Evolutionary conservation across 2,113 vertebrate species (phyloP).

Genomic region (Xyliphius kryptos): DNA sequence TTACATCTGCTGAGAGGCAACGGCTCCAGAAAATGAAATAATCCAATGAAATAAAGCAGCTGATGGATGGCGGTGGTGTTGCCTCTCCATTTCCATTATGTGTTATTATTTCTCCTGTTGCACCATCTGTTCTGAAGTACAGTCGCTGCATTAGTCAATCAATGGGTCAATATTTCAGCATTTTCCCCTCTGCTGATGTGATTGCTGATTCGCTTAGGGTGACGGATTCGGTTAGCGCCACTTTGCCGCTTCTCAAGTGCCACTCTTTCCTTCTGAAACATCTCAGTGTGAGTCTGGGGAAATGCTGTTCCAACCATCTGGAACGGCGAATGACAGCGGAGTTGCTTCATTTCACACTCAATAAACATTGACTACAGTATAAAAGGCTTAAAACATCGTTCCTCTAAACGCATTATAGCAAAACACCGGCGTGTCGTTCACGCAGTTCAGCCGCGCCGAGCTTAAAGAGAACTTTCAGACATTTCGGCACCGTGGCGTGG

Average conservation of each 20-base stretch:
- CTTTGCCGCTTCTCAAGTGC: constrained; percentile 1
- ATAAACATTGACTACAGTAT: constrained; percentile 19
- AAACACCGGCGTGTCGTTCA: too few species aligned
- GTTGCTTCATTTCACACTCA: constrained; percentile 27
- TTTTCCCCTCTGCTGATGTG: constrained; percentile 7
- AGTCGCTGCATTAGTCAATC: constrained; percentile 24
- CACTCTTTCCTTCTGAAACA: background rate
- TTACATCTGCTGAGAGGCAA: constrained; percentile 18
- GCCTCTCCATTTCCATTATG: constrained; percentile 3
- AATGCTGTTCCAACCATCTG: constrained; percentile 21
- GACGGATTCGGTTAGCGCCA: constrained; percentile 14
- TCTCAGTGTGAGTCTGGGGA: constrained; percentile 16
- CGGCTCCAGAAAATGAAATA: constrained; percentile 13
- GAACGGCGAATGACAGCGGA: constrained; percentile 11
- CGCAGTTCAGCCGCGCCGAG: too few species aligned
- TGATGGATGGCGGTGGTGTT: constrained; percentile 8
- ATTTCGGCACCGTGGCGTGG: too few species aligned
- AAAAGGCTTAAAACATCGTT: background rate
- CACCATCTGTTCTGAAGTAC: constrained; percentile 27
- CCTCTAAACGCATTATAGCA: background rate
- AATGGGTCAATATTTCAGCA: constrained; percentile 23
- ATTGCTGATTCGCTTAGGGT: constrained; percentile 22
- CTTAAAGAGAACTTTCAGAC: too few species aligned
- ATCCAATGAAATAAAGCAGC: constrained; percentile 14
- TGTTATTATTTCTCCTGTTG: background rate